Base-by-base conservation (phyloP, 2,888 invertebrate species). In the Xestia c-nigrum region DNA sequence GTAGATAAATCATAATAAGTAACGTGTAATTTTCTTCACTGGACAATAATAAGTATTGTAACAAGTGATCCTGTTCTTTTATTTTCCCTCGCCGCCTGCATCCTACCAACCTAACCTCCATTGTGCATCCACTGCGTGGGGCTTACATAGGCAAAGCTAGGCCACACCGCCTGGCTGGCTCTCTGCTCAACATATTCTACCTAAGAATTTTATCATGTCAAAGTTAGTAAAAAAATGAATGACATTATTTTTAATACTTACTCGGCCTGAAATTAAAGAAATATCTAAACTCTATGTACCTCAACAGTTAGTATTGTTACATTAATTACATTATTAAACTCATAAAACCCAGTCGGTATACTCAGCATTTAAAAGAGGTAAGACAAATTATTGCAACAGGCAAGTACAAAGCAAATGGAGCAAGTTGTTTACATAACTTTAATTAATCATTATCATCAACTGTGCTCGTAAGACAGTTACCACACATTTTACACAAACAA, bases 371-470 rank as follows among this genome's bases (percentile, higher is more conserved):
- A 46, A 31, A 78, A 65, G 31, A 38, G 14, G 14, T 21, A 66
- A 70, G 47, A 79, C 65, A 72, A 81, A 78, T 78, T 72, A 78
- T 78, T 72, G 64, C 52, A 83, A 38, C 61, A 43, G 21, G 12
- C 77, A n/a, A 16, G 40, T 67, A 68, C n/a, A 64, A 72, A 74
- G 61, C 50, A 81, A 78, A 84, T 79, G 79, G 65, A 77, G 65
- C 76, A 72, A 68, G 66, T 78, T 76, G 72, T 74, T 85, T 73
- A 80, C 80, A 70, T 76, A 83, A 80, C 61, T 71, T 68, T 73
- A 83, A 86, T 85, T 76, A 78, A 86, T 80, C 61, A 80, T 69
- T 69, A 77, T 66, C 69, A 78, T 72, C 63, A 61, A 72, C 75
- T 59, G 67, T 52, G 24, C 64, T 75, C 55, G 55, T 80, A 75